These are phyloP conservation scores for Dicrurus megarhynchus DNA, from an alignment of 2,113 vertebrate genomes.

Conservation along the genomic window DNA sequence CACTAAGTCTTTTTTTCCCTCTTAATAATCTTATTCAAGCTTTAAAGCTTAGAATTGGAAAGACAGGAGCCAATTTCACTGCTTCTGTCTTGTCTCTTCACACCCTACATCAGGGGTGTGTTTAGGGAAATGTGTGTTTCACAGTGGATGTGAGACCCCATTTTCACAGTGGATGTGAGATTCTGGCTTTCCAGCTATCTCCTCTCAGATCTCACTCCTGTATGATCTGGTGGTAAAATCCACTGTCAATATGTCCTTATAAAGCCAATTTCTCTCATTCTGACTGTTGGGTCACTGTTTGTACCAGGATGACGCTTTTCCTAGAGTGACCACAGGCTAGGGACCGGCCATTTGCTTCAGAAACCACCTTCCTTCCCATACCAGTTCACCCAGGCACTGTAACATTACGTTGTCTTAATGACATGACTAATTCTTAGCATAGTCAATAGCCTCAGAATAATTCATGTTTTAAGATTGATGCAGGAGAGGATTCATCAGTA, in stretches of 20 bases:
- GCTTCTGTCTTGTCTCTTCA: not conserved
- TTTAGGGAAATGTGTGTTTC: not conserved
- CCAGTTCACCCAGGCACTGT: not conserved
- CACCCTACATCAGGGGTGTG: rapidly evolving
- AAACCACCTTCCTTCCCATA: not conserved
- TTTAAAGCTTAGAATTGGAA: not conserved
- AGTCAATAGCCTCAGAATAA: not conserved
- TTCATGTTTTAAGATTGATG: not conserved
- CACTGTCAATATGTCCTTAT: not conserved
- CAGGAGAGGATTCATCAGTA: not conserved
- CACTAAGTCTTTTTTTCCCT: rapidly evolving
- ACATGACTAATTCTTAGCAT: not conserved
- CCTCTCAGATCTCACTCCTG: not conserved
- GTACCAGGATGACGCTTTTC: not conserved
- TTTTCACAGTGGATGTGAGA: not conserved
- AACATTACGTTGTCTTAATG: not conserved
- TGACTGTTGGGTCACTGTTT: not conserved
- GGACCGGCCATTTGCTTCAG: not conserved
- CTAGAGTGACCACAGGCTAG: no score
- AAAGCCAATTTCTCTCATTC: not conserved
- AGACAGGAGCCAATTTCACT: not conserved
- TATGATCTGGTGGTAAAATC: not conserved
- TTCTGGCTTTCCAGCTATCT: not conserved
- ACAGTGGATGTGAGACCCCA: not conserved
- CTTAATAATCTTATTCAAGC: not conserved